Evolutionary conservation across 2,113 vertebrate species (phyloP), one percentile per base, ranked within the genome.

Genomic region (Mungos mungo): DNA sequence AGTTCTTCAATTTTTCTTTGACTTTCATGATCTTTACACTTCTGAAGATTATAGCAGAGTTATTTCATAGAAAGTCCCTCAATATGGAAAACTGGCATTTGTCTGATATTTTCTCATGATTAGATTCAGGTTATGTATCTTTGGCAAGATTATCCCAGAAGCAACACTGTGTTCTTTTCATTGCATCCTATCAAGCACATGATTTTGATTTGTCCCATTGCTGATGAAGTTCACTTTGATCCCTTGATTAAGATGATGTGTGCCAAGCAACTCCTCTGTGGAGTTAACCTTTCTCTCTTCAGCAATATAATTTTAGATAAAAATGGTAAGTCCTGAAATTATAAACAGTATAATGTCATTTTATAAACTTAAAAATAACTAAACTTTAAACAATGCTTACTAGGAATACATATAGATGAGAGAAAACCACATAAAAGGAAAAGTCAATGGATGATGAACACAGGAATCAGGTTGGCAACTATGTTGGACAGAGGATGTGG

Each of bases 171-270:
- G 31, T 57, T 87, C 63, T 91, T 93, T 97, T 89, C 76, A 83
- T 33, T 89, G 79, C 7, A 69, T 74, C 74, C 65, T 92, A 13
- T 52, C n/a, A 68, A 69, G 77, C 63, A 60, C 74, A 47, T 91
- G 77, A 93, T 88, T 97, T 91, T 93, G 72, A 97, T 93, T 98
- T 95, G 41, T 57, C 54, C 33, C 27, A 25, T 11, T 95, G 50
- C 14, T 96, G 89, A 92, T 93, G 35, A 95, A 83, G n/a, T 90
- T 95, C 63, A 65, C 54, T 96, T 92, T 96, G 94, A 97, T 95
- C 66, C 29, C 16, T 50, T 87, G 63, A 95, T 90, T 90, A 88
- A 97, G 89, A 86, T 74, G 13, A 12, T 87, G n/a, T 77, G 35
- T 93, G 16, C 35, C n/a, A 54, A 77, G 5, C 27, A 95, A 91